These are phyloP conservation scores for Crax fasciolata DNA, from an alignment of 2,797 vertebrate genomes.

Conservation along the genomic window DNA sequence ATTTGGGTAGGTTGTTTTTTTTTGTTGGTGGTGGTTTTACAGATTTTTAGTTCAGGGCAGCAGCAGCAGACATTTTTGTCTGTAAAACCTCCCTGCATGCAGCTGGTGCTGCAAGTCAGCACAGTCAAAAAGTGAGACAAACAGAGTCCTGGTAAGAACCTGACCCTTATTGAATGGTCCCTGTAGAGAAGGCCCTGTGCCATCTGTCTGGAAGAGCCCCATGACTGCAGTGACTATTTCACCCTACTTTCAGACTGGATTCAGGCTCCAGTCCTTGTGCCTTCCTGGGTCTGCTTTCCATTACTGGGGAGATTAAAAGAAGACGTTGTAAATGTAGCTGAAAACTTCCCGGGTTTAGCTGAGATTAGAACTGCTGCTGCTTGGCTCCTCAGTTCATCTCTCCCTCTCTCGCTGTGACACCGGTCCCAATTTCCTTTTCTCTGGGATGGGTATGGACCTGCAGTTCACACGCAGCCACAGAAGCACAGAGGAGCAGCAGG, in stretches of 20 bases:
- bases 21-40: neutral
- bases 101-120: neutral
- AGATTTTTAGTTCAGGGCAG: neutral
- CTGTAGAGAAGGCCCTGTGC: neutral
- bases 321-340: neutral
- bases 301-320: neutral
- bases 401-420: neutral
- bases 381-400: neutral
- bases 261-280: neutral
- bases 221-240: neutral
- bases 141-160: neutral
- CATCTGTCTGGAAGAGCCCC: neutral
- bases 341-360: neutral
- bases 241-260: neutral
- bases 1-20: neutral
- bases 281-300: neutral
- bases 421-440: neutral
- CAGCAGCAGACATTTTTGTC: neutral
- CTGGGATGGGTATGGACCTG: rapidly evolving
- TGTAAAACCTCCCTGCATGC: neutral
- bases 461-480: rapidly evolving
- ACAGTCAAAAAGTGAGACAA: constrained; percentile 15
- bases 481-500: neutral
- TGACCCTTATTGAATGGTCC: neutral
- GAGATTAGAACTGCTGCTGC: neutral